Conservation (phyloP, 2,888 invertebrate genomes). For the Dysmachus trigonus region DNA sequence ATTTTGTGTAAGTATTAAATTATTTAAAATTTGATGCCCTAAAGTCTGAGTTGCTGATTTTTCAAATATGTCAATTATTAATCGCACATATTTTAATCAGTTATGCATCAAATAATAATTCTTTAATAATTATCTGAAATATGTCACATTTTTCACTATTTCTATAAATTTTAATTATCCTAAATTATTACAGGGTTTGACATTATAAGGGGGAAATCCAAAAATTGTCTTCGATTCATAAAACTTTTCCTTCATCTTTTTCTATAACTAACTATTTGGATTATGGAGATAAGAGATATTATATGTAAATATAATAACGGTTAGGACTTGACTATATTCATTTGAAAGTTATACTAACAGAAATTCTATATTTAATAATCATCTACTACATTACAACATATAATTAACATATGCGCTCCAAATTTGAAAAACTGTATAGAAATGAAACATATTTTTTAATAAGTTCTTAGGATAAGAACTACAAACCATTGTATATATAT, state of each 20-base stretch:
- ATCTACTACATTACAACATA: too few relatives aligned
- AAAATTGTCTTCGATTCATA: background rate
- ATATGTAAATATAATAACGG: background rate
- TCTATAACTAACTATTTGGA: background rate
- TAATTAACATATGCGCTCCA: background rate
- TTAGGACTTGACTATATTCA: background rate
- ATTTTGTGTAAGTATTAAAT: too few relatives aligned
- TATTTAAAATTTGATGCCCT: too few relatives aligned
- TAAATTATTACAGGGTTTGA: background rate
- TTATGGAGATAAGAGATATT: background rate
- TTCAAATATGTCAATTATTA: too few relatives aligned
- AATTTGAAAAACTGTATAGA: background rate
- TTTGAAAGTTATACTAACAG: background rate
- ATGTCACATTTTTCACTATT: background rate
- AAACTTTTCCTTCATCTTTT: background rate
- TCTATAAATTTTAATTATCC: background rate
- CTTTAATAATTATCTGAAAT: too few relatives aligned
- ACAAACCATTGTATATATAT: too few relatives aligned
- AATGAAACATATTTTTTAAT: too few relatives aligned
- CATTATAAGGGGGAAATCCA: background rate
- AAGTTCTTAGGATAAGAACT: too few relatives aligned
- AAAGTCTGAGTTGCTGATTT: too few relatives aligned
- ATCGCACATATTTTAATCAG: too few relatives aligned
- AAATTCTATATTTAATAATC: background rate
- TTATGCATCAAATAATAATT: too few relatives aligned